Base-by-base conservation (phyloP, 2,888 invertebrate species). In the Callimorpha dominula region DNA sequence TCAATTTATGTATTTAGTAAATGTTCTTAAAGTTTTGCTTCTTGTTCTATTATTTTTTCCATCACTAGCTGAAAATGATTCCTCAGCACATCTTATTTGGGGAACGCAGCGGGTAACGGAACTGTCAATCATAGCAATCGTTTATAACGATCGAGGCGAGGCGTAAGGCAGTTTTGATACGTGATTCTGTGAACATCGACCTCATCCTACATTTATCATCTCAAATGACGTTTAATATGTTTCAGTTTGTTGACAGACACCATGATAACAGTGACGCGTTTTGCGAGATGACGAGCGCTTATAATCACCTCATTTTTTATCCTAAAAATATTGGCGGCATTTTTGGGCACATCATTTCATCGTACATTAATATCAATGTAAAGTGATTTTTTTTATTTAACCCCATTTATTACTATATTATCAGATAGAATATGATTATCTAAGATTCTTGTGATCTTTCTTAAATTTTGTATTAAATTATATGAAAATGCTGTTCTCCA, bases 211-310 rank as follows among this genome's bases (percentile, higher is more conserved):
- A 94, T 95, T 93, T 92, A 95, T 95, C 95, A 95, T 93, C 91
- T 86, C 84, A 88, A 88, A 90, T 89, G 92, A 92, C 89, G 91
- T 93, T 93, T 95, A 95, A 95, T 95, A 95, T 94, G 93, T 94
- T 94, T 90, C 87, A 90, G 86, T 85, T 84, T 84, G 89, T 86
- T 91, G 95, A 94, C 94, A 94, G 92, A 86, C 82, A 76, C 81
- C 81, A 85, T 78, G 93, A 91, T 92, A 92, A 90, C 89, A 85
- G 52, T 68, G 84, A 83, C 81, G 77, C 78, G 73, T 76, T 82
- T 76, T 73, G 79, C 79, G 82, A 82, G 83, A 82, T 87, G 81
- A 85, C 86, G 80, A 82, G 84, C 85, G 86, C 87, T 89, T 87
- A 89, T 87, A 85, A 86, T 87, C 88, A 85, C 74, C 80, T 84